Evolutionary conservation across 2,888 invertebrate species (phyloP).

Genomic region (Drosophila imparisetae): DNA sequence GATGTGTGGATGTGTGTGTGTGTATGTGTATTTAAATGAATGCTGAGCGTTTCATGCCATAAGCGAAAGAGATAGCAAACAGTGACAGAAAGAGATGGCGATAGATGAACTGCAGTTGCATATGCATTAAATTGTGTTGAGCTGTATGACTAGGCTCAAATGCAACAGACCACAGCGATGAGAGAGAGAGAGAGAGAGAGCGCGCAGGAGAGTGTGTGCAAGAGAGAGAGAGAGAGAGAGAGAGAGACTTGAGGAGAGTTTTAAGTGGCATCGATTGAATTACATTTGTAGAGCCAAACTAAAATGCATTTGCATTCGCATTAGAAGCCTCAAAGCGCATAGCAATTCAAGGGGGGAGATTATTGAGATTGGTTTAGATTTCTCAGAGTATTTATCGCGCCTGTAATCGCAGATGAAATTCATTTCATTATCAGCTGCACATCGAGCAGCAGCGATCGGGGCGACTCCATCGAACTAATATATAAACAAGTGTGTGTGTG

Average conservation of each 20-base stretch:
- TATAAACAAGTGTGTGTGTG: background rate
- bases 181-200: background rate
- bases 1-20: constrained; percentile 3
- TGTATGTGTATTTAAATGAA: constrained; percentile 27
- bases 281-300: constrained; percentile 54
- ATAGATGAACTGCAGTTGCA: constrained; percentile 17
- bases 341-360: background rate
- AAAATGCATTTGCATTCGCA: constrained; percentile 44
- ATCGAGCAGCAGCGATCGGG: constrained; percentile 45
- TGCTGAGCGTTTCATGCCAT: constrained; percentile 33
- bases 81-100: constrained; percentile 28
- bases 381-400: constrained; percentile 79
- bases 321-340: constrained; percentile 51
- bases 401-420: constrained; percentile 76
- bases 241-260: constrained; percentile 9
- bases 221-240: background rate
- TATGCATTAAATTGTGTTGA: constrained; percentile 46
- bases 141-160: constrained; percentile 53
- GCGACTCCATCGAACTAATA: constrained; percentile 1
- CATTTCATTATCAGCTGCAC: constrained; percentile 82
- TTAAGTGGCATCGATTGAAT: constrained; percentile 68
- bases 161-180: constrained; percentile 47
- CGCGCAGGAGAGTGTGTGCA: background rate
- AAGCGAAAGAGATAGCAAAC: constrained; percentile 28
- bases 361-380: constrained; percentile 27